A percentile compares a stretch with the other conserved stretches of the same genome.
phyloP scores from a whole-genome alignment of 2,888 invertebrate species.

The Napeogenes sylphis region DNA sequence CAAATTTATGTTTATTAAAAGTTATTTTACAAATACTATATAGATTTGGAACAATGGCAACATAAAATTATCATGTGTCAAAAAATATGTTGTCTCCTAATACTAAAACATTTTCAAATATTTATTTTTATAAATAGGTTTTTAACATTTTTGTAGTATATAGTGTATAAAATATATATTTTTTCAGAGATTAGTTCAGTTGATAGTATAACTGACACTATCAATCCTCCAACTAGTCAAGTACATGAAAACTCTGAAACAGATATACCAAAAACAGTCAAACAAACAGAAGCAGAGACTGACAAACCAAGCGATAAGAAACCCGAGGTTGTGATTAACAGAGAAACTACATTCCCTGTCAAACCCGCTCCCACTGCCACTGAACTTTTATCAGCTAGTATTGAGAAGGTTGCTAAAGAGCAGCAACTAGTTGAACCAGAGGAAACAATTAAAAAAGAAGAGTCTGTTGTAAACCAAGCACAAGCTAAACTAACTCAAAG shows the following conservation, averaged over 20 bases:
- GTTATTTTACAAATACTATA: too few species aligned
- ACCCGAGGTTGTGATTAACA: conserved; percentile 44
- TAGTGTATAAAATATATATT: background rate
- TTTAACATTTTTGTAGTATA: too few species aligned
- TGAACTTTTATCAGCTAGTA: conserved; percentile 64
- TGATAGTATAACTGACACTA: conserved; percentile 63
- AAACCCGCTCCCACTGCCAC: conserved; percentile 53
- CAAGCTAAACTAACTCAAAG: conserved; percentile 70
- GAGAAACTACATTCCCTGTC: conserved; percentile 43
- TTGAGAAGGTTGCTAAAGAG: conserved; percentile 66
- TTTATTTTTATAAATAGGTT: too few species aligned
- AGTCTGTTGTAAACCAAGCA: conserved; percentile 62
- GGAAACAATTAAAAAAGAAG: conserved; percentile 47
- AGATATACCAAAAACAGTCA: conserved; percentile 44
- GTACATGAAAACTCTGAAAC: conserved; percentile 46
- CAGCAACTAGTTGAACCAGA: conserved; percentile 37
- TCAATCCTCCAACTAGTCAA: conserved; percentile 67
- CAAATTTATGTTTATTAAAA: too few species aligned
- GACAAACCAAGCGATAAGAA: conserved; percentile 40
- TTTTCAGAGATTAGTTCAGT: conserved; percentile 67
- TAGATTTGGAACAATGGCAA: too few species aligned
- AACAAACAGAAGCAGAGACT: conserved; percentile 43
- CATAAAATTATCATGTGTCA: too few species aligned
- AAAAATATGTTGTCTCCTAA: too few species aligned
- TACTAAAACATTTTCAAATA: too few species aligned